A percentile compares a stretch with the other conserved stretches of the same genome.
These are phyloP conservation scores for Zaprionus lachaisei DNA, from an alignment of 1,140 invertebrate genomes.

Conservation along the genomic window DNA sequence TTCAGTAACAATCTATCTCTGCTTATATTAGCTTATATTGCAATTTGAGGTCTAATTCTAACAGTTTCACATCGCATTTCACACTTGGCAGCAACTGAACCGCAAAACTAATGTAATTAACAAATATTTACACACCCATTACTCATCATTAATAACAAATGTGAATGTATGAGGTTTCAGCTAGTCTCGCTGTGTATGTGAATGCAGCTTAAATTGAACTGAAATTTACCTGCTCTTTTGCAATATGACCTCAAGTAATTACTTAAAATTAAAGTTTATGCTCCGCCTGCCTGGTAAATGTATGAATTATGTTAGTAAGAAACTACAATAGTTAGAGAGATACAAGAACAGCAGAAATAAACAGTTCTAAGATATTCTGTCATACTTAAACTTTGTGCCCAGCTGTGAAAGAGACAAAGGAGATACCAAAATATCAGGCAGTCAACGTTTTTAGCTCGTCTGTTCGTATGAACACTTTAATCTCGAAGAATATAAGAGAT, in stretches of 20 bases:
- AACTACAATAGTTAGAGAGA: conserved; percentile 3
- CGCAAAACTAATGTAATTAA: conserved; percentile 62
- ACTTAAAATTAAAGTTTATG: conserved; percentile 63
- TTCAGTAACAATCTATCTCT: too few species aligned
- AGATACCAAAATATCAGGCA: too few species aligned
- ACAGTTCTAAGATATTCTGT: neutral
- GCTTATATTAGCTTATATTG: too few species aligned
- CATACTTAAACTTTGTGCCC: too few species aligned
- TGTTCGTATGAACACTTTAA: too few species aligned
- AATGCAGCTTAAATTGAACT: conserved; percentile 15
- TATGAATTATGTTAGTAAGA: conserved; percentile 50
- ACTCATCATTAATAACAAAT: conserved; percentile 65
- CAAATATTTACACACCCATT: conserved; percentile 73
- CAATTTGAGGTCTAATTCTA: neutral
- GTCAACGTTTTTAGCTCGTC: too few species aligned
- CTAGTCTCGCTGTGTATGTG: too few species aligned
- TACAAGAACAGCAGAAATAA: neutral
- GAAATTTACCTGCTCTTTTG: conserved; percentile 12
- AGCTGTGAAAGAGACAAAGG: too few species aligned
- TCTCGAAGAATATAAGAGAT: too few species aligned
- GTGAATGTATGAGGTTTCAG: neutral
- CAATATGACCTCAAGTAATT: conserved; percentile 49
- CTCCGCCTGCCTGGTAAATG: conserved; percentile 23
- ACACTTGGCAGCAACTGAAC: conserved; percentile 38
- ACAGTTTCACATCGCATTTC: conserved; percentile 30